Evolutionary conservation across 1,140 invertebrate species (phyloP).

Genomic region (Berghia stephanieae): DNA sequence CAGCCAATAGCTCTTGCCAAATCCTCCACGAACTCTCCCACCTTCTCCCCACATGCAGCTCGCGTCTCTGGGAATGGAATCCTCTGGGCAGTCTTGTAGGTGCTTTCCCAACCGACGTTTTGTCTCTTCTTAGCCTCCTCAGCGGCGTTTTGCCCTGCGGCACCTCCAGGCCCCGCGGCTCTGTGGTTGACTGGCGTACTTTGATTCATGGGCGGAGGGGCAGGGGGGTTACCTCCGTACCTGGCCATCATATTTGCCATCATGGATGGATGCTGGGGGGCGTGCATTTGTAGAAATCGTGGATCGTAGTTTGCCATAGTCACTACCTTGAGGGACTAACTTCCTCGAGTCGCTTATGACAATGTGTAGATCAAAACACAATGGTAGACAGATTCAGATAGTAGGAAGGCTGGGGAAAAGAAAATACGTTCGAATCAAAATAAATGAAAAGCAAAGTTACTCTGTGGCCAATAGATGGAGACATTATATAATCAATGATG

Average conservation of each 20-base stretch:
- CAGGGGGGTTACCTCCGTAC: no score
- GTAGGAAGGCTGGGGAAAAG: no score
- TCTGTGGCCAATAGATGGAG: no score
- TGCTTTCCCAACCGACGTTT: constrained; percentile 28
- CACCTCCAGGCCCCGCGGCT: background rate
- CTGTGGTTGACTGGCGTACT: background rate
- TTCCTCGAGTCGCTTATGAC: no score
- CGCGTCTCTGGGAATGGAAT: constrained; percentile 35
- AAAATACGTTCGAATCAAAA: no score
- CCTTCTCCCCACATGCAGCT: constrained; percentile 24
- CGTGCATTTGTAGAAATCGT: constrained; percentile 19
- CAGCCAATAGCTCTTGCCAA: constrained; percentile 36
- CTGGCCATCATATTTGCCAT: background rate
- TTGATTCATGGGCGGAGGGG: background rate
- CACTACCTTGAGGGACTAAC: no score
- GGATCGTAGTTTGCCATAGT: constrained; percentile 27
- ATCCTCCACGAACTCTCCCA: constrained; percentile 33
- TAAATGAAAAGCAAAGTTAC: no score
- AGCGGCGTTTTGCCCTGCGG: background rate
- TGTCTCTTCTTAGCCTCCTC: background rate
- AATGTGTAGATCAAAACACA: no score
- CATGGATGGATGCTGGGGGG: background rate
- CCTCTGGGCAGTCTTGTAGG: constrained; percentile 40
- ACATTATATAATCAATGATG: no score
- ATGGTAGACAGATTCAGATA: no score